These are phyloP conservation scores for Anoncus sp. DNA, from an alignment of 2,888 invertebrate species.

Conservation along the genomic window DNA sequence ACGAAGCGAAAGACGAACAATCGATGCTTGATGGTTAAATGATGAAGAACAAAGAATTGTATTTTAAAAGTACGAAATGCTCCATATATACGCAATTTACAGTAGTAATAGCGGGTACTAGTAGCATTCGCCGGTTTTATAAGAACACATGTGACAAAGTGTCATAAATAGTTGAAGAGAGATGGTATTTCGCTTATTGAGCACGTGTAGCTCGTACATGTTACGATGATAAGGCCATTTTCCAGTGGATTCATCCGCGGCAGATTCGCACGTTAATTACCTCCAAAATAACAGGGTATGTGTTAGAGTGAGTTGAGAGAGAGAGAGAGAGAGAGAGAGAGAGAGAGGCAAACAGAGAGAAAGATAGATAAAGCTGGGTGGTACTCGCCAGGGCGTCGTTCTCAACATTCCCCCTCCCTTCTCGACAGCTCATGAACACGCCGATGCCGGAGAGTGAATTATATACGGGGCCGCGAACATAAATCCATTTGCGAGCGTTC, in stretches of 20 bases:
- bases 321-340: not conserved
- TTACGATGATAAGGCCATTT: slow-evolving; percentile 56
- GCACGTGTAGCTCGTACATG: slow-evolving; percentile 39
- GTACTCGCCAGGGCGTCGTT: slow-evolving; percentile 49
- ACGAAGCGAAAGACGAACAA: not conserved
- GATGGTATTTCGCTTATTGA: not conserved
- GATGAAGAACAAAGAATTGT: not conserved
- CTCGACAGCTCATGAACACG: slow-evolving; percentile 66
- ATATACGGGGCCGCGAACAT: slow-evolving; percentile 68
- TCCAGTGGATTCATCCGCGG: slow-evolving; percentile 59
- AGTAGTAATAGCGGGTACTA: not conserved
- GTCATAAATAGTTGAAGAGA: not conserved
- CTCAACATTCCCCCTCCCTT: slow-evolving; percentile 46
- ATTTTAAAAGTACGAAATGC: not conserved
- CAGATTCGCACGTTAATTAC: slow-evolving; percentile 74
- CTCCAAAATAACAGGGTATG: no score
- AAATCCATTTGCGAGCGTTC: slow-evolving; percentile 74
- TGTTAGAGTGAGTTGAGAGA: slow-evolving; percentile 39
- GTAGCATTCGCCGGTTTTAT: not conserved
- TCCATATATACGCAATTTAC: not conserved
- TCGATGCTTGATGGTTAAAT: not conserved
- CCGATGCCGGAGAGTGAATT: slow-evolving; percentile 72
- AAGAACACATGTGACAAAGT: not conserved
- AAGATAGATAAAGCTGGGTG: slow-evolving; percentile 18
- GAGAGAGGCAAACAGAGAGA: not conserved